Evolutionary conservation across 2,888 invertebrate species (phyloP).

Genomic region (Conops quadrifasciatus): DNA sequence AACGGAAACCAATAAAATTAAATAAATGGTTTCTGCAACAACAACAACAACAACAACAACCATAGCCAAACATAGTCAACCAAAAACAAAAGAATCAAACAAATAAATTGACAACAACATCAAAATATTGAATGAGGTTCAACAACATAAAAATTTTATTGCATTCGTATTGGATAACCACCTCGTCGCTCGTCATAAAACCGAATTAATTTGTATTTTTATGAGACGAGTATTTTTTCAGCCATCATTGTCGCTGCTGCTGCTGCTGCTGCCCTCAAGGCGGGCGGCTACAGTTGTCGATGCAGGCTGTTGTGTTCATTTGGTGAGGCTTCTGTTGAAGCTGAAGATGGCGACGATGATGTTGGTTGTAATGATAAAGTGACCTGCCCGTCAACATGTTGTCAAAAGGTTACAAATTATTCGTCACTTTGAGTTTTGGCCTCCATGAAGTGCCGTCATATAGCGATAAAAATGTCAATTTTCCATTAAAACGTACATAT

Average conservation of each 20-base stretch:
- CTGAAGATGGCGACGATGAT: not conserved
- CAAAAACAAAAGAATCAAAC: slow-evolving; percentile 1
- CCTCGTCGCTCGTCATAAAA: not conserved
- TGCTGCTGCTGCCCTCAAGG: too few relatives aligned
- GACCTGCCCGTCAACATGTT: too few relatives aligned
- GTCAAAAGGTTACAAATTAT: too few relatives aligned
- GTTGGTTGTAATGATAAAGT: not conserved
- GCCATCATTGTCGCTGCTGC: not conserved
- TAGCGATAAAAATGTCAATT: too few relatives aligned
- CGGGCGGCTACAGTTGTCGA: not conserved
- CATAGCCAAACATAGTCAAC: not conserved
- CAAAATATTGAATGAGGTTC: not conserved
- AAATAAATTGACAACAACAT: not conserved
- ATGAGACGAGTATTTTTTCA: not conserved
- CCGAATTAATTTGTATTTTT: slow-evolving; percentile 3
- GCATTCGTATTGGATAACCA: not conserved
- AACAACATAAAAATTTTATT: slow-evolving; percentile 2
- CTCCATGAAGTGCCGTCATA: too few relatives aligned
- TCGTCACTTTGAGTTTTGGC: too few relatives aligned
- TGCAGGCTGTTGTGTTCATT: not conserved
- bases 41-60: slow-evolving; percentile 9
- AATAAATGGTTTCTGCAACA: not conserved
- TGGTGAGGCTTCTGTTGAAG: not conserved
- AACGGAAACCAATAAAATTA: not conserved
- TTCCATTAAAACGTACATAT: too few relatives aligned